These are phyloP conservation scores for Parasteatoda tepidariorum DNA, from an alignment of 1,140 invertebrate species.

Conservation along the genomic window DNA sequence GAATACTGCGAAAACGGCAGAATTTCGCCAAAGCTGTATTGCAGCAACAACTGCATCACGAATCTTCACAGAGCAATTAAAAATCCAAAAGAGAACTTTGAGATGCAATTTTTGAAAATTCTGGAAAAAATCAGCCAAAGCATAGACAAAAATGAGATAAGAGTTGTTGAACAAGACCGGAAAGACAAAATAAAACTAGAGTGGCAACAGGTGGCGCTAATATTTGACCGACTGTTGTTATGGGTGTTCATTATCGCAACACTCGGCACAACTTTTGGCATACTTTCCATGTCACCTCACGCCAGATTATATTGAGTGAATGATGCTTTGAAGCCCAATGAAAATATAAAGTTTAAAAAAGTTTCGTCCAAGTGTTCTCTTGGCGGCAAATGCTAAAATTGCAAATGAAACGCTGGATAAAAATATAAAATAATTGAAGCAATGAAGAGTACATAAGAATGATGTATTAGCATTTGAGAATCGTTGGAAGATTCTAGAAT, in stretches of 20 bases:
- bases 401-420: too few relatives aligned
- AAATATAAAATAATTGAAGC: too few relatives aligned
- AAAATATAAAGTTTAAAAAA: too few relatives aligned
- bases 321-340: too few relatives aligned
- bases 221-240: constrained; percentile 73
- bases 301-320: constrained; percentile 66
- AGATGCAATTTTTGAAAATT: constrained; percentile 65
- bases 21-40: constrained; percentile 20
- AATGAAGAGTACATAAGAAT: too few relatives aligned
- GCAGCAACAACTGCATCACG: constrained; percentile 60
- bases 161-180: constrained; percentile 73
- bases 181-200: constrained; percentile 73
- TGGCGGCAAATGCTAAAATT: too few relatives aligned
- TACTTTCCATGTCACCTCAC: constrained; percentile 70
- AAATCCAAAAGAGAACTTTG: constrained; percentile 46
- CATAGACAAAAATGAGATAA: constrained; percentile 70
- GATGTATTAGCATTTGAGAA: too few relatives aligned
- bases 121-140: constrained; percentile 67
- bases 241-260: constrained; percentile 73
- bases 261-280: constrained; percentile 68
- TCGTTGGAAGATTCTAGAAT: too few relatives aligned
- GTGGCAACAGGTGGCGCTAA: constrained; percentile 73
- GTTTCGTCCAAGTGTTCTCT: too few relatives aligned
- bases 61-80: constrained; percentile 63
- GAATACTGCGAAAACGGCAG: constrained; percentile 48